Percentiles rank a stretch among this genome's conserved stretches.
These are phyloP conservation scores for Ibidorhyncha struthersii DNA, from an alignment of 2,113 vertebrate species.

Conservation along the genomic window DNA sequence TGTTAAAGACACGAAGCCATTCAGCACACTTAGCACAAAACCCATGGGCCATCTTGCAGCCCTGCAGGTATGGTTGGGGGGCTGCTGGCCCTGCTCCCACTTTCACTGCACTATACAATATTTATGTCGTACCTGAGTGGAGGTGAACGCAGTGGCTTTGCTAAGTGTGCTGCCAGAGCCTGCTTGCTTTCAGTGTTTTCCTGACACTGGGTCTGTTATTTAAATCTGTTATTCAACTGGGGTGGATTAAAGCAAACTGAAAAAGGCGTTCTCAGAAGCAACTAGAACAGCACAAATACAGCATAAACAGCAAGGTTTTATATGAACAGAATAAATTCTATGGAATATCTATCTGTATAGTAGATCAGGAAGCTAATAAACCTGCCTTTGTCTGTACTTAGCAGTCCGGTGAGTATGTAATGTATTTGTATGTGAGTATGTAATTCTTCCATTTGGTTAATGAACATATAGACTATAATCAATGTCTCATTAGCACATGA, in stretches of 20 bases:
- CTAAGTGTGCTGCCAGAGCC: neutral
- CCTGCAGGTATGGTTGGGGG: fast-evolving
- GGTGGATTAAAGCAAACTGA: neutral
- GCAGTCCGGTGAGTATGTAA: neutral
- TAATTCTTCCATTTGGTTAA: neutral
- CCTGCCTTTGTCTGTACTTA: neutral
- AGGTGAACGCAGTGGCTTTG: neutral
- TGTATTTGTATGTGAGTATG: too few species aligned
- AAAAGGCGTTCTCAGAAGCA: neutral
- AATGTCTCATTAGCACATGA: neutral
- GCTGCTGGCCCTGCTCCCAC: neutral
- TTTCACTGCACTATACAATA: neutral
- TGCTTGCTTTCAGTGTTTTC: neutral
- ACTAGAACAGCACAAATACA: neutral
- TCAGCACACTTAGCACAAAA: neutral
- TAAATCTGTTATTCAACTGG: neutral
- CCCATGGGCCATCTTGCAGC: fast-evolving
- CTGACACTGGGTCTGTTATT: neutral
- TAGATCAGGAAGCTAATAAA: neutral
- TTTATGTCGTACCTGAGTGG: neutral
- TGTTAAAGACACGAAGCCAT: neutral
- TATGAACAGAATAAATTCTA: neutral
- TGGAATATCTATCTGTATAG: neutral
- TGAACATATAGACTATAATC: neutral
- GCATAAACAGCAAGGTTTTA: neutral